Percentiles rank a stretch among this genome's conserved stretches.
These are phyloP conservation scores for Latrodectus elegans DNA, from an alignment of 2,888 invertebrate genomes.

Conservation along the genomic window DNA sequence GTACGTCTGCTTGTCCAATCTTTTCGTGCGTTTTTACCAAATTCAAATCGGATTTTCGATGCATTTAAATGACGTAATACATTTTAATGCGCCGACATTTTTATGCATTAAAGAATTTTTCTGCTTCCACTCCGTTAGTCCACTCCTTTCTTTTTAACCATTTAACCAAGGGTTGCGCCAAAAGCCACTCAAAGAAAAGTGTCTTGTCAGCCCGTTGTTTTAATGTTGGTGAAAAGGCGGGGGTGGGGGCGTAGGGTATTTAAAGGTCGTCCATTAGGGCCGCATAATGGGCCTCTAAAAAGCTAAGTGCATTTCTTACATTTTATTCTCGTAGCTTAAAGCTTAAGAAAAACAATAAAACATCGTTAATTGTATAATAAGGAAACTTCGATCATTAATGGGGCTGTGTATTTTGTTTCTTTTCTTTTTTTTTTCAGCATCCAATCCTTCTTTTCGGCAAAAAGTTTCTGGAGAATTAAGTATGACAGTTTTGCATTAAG, in stretches of 20 bases:
- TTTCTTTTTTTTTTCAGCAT: background rate
- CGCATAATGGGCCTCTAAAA: slow-evolving; percentile 59
- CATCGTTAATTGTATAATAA: slow-evolving; percentile 67
- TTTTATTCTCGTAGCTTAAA: slow-evolving; percentile 42
- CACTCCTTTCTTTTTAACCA: slow-evolving; percentile 14
- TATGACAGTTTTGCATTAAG: slow-evolving; percentile 68
- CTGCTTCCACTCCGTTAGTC: background rate
- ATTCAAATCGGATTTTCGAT: slow-evolving; percentile 63
- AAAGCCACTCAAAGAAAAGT: slow-evolving; percentile 44
- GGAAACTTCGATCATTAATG: slow-evolving; percentile 65
- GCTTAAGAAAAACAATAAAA: slow-evolving; percentile 56
- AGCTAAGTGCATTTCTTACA: slow-evolving; percentile 65
- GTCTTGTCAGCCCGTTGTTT: slow-evolving; percentile 24
- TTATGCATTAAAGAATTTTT: slow-evolving; percentile 56
- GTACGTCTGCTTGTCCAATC: background rate
- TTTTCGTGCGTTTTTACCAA: slow-evolving; percentile 53
- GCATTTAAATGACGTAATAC: slow-evolving; percentile 66
- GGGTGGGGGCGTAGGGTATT: slow-evolving; percentile 22
- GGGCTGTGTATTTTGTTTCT: slow-evolving; percentile 36
- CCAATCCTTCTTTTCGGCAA: slow-evolving; percentile 18
- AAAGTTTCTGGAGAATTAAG: slow-evolving; percentile 59
- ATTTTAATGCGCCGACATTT: slow-evolving; percentile 65
- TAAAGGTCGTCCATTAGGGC: slow-evolving; percentile 36
- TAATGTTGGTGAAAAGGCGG: slow-evolving; percentile 26
- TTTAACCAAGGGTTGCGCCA: background rate